Conservation (phyloP, 30 jellyfish, hydroid and myxozoan genomes). For the Aurelia sp. region DNA sequence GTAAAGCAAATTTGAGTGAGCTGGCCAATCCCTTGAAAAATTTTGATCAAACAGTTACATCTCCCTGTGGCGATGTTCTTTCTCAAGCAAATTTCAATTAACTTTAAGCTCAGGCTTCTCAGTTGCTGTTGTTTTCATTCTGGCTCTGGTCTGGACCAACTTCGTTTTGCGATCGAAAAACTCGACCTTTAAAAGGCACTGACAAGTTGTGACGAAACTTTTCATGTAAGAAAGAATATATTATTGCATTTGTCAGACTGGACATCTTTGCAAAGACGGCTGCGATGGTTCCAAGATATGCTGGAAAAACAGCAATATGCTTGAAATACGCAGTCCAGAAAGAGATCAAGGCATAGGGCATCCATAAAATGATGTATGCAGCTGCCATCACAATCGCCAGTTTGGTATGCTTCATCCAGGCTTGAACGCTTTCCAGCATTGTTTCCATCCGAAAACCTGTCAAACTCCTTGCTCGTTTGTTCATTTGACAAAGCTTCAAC, state of each 20-base stretch:
- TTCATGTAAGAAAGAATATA: constrained; percentile 58
- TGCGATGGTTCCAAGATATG: constrained; percentile 35
- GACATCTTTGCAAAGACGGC: constrained; percentile 75
- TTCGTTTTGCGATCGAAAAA: background rate
- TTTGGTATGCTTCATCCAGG: constrained; percentile 57
- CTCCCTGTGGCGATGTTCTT: too few relatives aligned
- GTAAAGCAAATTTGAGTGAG: too few relatives aligned
- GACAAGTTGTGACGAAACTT: constrained; percentile 54
- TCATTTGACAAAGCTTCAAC: constrained; percentile 56
- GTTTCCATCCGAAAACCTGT: constrained; percentile 26
- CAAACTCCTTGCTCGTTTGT: constrained; percentile 17
- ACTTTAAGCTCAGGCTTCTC: too few relatives aligned
- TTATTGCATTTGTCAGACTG: constrained; percentile 52
- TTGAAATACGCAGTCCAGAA: constrained; percentile 46
- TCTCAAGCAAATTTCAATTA: too few relatives aligned
- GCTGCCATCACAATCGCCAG: constrained; percentile 62
- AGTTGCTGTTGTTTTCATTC: too few relatives aligned
- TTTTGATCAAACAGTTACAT: too few relatives aligned
- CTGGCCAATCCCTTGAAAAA: too few relatives aligned
- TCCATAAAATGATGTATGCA: constrained; percentile 65
- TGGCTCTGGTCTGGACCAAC: too few relatives aligned
- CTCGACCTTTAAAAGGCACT: constrained; percentile 19
- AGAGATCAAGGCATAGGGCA: constrained; percentile 65
- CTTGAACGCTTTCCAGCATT: constrained; percentile 37
- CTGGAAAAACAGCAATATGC: constrained; percentile 13